Evolutionary conservation across 2,113 vertebrate genomes (phyloP).

Genomic region (Scopus umbretta): DNA sequence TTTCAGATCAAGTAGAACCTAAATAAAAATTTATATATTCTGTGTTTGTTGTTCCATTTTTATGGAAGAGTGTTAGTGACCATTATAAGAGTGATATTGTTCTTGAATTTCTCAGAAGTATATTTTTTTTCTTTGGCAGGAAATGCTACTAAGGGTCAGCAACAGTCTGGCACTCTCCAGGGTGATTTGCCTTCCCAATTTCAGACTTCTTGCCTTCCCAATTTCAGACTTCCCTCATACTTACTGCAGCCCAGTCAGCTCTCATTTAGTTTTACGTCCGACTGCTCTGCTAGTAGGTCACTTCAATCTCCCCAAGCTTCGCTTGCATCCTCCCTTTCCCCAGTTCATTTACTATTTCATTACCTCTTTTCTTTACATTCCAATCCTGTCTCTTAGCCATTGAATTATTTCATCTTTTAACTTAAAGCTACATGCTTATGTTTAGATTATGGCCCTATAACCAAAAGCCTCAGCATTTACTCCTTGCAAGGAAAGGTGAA

Average conservation of each 20-base stretch:
- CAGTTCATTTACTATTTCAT: not conserved
- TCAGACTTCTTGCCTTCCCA: too few relatives aligned
- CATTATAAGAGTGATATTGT: not conserved
- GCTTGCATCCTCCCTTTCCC: not conserved
- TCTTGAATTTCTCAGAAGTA: not conserved
- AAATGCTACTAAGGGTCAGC: not conserved
- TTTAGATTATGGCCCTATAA: not conserved
- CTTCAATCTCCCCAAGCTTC: not conserved
- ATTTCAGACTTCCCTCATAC: too few relatives aligned
- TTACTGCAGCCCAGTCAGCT: not conserved
- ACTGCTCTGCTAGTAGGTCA: not conserved
- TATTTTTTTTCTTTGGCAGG: not conserved
- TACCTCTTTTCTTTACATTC: not conserved
- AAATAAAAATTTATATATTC: not conserved
- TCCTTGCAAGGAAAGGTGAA: not conserved
- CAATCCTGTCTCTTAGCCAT: not conserved
- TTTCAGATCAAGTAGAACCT: not conserved
- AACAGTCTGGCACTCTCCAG: not conserved
- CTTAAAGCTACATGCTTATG: not conserved
- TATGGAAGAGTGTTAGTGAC: not conserved
- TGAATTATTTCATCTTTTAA: not conserved
- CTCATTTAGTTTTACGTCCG: not conserved
- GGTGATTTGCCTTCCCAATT: not conserved
- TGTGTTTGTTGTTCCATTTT: not conserved
- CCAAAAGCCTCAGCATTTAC: not conserved